Percentiles rank a stretch among this genome's conserved stretches.
Evolutionary conservation across 2,113 vertebrate genomes (phyloP).

Genomic region (Pyxicephalus adspersus): DNA sequence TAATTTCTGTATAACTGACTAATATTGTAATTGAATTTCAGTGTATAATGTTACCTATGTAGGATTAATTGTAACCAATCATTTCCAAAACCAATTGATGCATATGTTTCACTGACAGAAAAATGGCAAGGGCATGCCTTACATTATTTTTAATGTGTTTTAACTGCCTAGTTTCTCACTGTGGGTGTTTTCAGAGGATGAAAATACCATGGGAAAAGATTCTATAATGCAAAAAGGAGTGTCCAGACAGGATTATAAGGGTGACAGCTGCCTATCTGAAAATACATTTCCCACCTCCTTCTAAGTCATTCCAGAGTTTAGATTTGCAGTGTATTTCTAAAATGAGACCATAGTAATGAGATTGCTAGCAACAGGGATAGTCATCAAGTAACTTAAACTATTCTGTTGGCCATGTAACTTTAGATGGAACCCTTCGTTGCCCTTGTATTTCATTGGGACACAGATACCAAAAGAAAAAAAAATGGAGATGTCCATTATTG

Average conservation of each 20-base stretch:
- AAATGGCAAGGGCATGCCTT: too few species aligned
- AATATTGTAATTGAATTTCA: too few species aligned
- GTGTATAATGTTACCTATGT: too few species aligned
- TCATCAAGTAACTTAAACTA: constrained; percentile 8
- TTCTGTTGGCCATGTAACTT: constrained; percentile 12
- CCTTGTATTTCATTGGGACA: not conserved
- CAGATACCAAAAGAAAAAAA: not conserved
- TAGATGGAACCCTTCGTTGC: not conserved
- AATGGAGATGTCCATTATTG: too few species aligned
- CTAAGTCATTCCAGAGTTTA: constrained; percentile 48
- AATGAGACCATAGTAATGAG: constrained; percentile 6
- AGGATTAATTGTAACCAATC: too few species aligned
- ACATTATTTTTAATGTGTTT: not conserved
- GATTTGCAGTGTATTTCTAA: constrained; percentile 38
- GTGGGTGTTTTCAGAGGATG: not conserved
- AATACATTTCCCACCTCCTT: constrained; percentile 55
- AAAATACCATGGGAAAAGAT: constrained; percentile 33
- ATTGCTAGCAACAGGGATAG: constrained; percentile 8
- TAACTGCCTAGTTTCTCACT: not conserved
- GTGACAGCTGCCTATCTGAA: constrained; percentile 50
- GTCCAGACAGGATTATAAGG: constrained; percentile 51
- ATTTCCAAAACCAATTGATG: too few species aligned
- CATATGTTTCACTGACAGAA: too few species aligned
- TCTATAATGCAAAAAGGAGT: constrained; percentile 37
- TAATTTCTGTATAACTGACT: too few species aligned